These are phyloP conservation scores for Drosophila eohydei DNA, from an alignment of 2,888 invertebrate genomes.

Conservation along the genomic window DNA sequence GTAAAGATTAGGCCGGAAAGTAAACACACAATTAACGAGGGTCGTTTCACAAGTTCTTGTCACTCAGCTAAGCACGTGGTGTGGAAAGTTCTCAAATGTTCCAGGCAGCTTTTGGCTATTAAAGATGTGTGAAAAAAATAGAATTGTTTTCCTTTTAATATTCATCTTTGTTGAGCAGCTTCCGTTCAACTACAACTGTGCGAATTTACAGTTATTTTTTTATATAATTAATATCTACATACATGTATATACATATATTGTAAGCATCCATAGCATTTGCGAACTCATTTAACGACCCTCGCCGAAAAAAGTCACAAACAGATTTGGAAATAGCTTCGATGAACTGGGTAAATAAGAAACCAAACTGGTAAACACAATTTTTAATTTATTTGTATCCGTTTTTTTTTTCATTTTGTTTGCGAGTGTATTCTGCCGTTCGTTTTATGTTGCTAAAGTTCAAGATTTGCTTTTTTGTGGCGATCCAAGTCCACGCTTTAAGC, in stretches of 20 bases:
- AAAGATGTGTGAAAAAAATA: background rate
- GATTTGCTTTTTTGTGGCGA: slow-evolving; percentile 15
- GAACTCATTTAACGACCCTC: slow-evolving; percentile 16
- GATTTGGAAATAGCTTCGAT: slow-evolving; percentile 19
- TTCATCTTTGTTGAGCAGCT: background rate
- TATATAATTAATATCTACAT: background rate
- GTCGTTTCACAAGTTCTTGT: background rate
- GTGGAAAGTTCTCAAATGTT: background rate
- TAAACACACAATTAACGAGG: slow-evolving; percentile 25
- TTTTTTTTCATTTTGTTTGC: background rate
- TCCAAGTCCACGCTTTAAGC: slow-evolving; percentile 1
- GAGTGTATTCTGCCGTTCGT: slow-evolving; percentile 1
- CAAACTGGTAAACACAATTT: slow-evolving; percentile 36
- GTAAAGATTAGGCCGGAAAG: slow-evolving; percentile 45
- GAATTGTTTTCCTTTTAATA: background rate
- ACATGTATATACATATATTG: background rate
- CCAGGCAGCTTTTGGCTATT: background rate
- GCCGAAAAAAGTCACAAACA: slow-evolving; percentile 11
- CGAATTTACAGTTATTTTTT: background rate
- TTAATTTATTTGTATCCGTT: slow-evolving; percentile 32
- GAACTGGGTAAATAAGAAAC: slow-evolving; percentile 28
- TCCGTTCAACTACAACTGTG: too few species aligned
- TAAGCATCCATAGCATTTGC: too few species aligned
- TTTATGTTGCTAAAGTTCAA: slow-evolving; percentile 39
- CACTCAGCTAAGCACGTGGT: background rate